Percentiles rank a stretch among this genome's conserved stretches.
These are phyloP conservation scores for Acanthosepion pharaonis DNA, from an alignment of 2,888 invertebrate genomes.

Conservation along the genomic window DNA sequence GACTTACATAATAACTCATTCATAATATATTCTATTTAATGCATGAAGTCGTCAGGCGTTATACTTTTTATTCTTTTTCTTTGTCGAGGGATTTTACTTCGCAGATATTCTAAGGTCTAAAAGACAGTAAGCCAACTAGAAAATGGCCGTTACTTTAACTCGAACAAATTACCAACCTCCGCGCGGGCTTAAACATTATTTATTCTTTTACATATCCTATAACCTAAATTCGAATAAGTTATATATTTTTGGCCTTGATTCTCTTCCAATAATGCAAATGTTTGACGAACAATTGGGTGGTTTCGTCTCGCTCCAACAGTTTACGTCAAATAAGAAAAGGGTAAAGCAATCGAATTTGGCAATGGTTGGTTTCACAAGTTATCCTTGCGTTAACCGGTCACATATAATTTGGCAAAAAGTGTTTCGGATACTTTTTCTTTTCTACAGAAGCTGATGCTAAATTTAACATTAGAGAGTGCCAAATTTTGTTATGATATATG, in stretches of 20 bases:
- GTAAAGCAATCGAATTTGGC: background rate
- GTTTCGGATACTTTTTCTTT: background rate
- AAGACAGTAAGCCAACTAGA: no score
- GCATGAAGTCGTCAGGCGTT: no score
- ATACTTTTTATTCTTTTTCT: no score
- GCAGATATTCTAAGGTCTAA: no score
- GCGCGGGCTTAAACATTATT: no score
- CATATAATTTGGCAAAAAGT: background rate
- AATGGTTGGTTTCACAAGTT: background rate
- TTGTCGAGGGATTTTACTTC: no score
- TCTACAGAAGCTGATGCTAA: background rate
- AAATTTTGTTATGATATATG: background rate
- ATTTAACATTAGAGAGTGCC: background rate
- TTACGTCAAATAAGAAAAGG: background rate
- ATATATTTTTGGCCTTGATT: background rate
- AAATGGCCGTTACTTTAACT: no score
- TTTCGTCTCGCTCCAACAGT: background rate
- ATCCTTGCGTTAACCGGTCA: background rate
- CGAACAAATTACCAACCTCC: no score
- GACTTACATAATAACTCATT: no score
- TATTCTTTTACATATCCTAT: no score
- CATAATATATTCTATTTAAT: no score
- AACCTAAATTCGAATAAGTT: no score
- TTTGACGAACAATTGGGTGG: background rate
- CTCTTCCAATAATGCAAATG: background rate